Evolutionary conservation across 2,797 vertebrate genomes (phyloP).

Genomic region (Scarus forsteni): DNA sequence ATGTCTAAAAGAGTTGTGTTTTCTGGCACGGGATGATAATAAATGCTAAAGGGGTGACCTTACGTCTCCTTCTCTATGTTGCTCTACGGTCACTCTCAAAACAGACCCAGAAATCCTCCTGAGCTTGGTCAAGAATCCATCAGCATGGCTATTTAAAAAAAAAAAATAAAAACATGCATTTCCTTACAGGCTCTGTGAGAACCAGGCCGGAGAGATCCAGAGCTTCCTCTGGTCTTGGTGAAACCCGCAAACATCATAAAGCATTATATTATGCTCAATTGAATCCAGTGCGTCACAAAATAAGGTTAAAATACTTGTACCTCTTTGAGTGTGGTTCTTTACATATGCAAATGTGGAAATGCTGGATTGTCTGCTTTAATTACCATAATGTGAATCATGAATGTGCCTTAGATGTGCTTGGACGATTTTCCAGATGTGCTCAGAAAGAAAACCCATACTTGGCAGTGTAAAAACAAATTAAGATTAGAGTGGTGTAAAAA

Average conservation of each 20-base stretch:
- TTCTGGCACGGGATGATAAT: slow-evolving; percentile 79
- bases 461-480: slow-evolving; percentile 52
- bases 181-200: slow-evolving; percentile 72
- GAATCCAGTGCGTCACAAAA: slow-evolving; percentile 53
- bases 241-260: slow-evolving; percentile 60
- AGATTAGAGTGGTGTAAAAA: slow-evolving; percentile 49
- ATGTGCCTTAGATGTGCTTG: slow-evolving; percentile 66
- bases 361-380: slow-evolving; percentile 66
- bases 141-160: no score
- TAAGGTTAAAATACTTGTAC: slow-evolving; percentile 73
- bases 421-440: slow-evolving; percentile 70
- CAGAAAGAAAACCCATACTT: slow-evolving; percentile 70
- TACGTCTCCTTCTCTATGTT: slow-evolving; percentile 66
- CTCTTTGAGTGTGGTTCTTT: slow-evolving; percentile 59
- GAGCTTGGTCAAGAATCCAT: slow-evolving; percentile 79
- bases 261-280: slow-evolving; percentile 59
- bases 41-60: slow-evolving; percentile 79
- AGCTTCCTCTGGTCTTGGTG: slow-evolving; percentile 27
- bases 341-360: slow-evolving; percentile 71
- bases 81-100: slow-evolving; percentile 78
- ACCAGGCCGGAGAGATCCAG: slow-evolving; percentile 48
- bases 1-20: slow-evolving; percentile 80
- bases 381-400: slow-evolving; percentile 74
- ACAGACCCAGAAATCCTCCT: slow-evolving; percentile 76
- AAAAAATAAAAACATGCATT: slow-evolving; percentile 79